phyloP scores from a whole-genome alignment of 2,113 vertebrate species.

The Misgurnus mizolepis region DNA sequence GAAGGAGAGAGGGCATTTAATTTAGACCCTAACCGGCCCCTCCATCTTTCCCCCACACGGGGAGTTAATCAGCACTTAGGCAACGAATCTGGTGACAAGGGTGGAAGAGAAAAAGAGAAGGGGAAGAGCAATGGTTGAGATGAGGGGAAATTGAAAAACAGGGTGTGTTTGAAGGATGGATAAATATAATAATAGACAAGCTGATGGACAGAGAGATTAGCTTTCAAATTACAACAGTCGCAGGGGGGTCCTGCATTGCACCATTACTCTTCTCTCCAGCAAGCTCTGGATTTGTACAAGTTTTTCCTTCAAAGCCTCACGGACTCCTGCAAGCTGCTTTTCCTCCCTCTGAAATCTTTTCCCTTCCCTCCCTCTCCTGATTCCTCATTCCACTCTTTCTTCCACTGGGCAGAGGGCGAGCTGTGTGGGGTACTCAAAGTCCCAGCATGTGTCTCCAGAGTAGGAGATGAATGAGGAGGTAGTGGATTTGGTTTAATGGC shows the following conservation, averaged over 20 bases:
- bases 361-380: conserved; percentile 5
- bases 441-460: conserved; percentile 56
- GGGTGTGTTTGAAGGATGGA: background rate
- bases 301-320: conserved; percentile 24
- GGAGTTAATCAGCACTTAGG: conserved; percentile 60
- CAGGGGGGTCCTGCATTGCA: background rate
- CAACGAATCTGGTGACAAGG: conserved; percentile 33
- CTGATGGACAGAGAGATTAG: background rate
- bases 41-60: conserved; percentile 43
- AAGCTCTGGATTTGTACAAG: background rate
- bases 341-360: background rate
- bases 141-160: background rate
- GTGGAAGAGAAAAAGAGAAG: conserved; percentile 37
- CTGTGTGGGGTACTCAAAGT: conserved; percentile 56
- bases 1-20: conserved; percentile 45
- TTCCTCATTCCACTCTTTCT: conserved; percentile 5
- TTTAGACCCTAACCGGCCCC: conserved; percentile 44
- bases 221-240: conserved; percentile 5
- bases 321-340: background rate
- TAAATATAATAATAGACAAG: conserved; percentile 21
- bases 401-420: conserved; percentile 15
- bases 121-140: conserved; percentile 18
- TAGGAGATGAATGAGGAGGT: conserved; percentile 56
- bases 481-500: conserved; percentile 54
- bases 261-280: background rate